phyloP scores from a whole-genome alignment of 1,140 invertebrate species.

The Scylla paramamosain region DNA sequence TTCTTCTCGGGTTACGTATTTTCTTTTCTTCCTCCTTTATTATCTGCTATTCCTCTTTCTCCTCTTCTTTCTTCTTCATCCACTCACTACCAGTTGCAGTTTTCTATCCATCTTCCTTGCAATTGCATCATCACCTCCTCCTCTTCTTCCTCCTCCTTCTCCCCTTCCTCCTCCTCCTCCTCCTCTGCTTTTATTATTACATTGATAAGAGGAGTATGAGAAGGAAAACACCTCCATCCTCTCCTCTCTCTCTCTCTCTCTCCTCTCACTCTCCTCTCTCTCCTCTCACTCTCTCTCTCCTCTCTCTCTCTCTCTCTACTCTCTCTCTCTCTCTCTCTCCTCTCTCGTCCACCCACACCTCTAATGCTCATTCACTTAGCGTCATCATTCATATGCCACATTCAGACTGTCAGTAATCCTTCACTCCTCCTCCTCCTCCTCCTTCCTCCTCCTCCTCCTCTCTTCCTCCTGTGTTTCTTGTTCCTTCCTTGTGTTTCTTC shows the following conservation, averaged over 20 bases:
- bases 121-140: background rate
- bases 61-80: background rate
- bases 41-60: background rate
- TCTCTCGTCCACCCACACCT: background rate
- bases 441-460: background rate
- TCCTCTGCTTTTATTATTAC: too few relatives aligned
- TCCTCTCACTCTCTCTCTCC: too few relatives aligned
- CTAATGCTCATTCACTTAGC: background rate
- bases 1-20: background rate
- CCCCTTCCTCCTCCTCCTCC: too few relatives aligned
- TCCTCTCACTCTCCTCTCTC: too few relatives aligned
- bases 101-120: too few relatives aligned
- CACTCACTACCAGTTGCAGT: too few relatives aligned
- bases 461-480: background rate
- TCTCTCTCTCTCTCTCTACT: too few relatives aligned
- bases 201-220: background rate
- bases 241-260: background rate
- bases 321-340: too few relatives aligned
- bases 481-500: too few relatives aligned
- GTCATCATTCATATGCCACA: background rate
- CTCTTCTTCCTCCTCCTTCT: too few relatives aligned
- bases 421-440: background rate
- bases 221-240: background rate
- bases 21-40: background rate
- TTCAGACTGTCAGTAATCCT: background rate